A percentile compares a stretch with the other conserved stretches of the same genome.
These are phyloP conservation scores for Cheilosia impressa DNA, from an alignment of 2,888 invertebrate genomes.

Conservation along the genomic window DNA sequence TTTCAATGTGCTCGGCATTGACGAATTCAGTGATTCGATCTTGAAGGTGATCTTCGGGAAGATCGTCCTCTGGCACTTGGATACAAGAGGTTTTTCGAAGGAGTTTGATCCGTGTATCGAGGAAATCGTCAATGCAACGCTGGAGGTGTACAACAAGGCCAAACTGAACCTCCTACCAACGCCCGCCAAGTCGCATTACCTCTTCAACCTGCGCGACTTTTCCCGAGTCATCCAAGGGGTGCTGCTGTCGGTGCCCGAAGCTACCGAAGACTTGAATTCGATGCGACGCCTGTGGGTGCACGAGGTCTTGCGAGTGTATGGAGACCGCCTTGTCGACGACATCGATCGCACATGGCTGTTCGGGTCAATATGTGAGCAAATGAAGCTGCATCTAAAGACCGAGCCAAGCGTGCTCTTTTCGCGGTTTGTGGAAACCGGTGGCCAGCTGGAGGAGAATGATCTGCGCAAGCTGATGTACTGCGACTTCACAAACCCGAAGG, in stretches of 20 bases:
- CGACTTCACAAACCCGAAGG: slow-evolving; percentile 97
- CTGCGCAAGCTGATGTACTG: slow-evolving; percentile 95
- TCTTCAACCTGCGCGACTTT: slow-evolving; percentile 97
- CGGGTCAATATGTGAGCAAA: slow-evolving; percentile 87
- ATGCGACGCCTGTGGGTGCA: slow-evolving; percentile 98
- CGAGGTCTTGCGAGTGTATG: slow-evolving; percentile 95
- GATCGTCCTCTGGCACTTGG: slow-evolving; percentile 97
- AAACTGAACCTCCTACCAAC: slow-evolving; percentile 93
- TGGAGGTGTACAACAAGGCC: slow-evolving; percentile 94
- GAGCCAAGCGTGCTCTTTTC: slow-evolving; percentile 89
- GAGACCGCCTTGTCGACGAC: slow-evolving; percentile 95
- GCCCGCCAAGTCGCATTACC: slow-evolving; percentile 96
- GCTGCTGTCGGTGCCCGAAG: slow-evolving; percentile 95
- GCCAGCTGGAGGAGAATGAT: slow-evolving; percentile 89
- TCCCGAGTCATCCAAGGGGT: slow-evolving; percentile 97
- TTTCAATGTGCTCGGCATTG: slow-evolving; percentile 93
- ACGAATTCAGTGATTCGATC: slow-evolving; percentile 94
- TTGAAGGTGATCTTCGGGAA: slow-evolving; percentile 93
- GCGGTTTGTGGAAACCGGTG: slow-evolving; percentile 85
- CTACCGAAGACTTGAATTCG: slow-evolving; percentile 91
- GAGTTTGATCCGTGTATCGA: slow-evolving; percentile 97
- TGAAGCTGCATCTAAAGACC: slow-evolving; percentile 86
- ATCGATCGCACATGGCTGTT: slow-evolving; percentile 92
- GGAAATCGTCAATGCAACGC: slow-evolving; percentile 93
- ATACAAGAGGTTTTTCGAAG: slow-evolving; percentile 97